Evolutionary conservation across 92 coral and sea anemone genomes (phyloP), one percentile per base, ranked within the genome.

Genomic region (Epizoanthus fatuus): DNA sequence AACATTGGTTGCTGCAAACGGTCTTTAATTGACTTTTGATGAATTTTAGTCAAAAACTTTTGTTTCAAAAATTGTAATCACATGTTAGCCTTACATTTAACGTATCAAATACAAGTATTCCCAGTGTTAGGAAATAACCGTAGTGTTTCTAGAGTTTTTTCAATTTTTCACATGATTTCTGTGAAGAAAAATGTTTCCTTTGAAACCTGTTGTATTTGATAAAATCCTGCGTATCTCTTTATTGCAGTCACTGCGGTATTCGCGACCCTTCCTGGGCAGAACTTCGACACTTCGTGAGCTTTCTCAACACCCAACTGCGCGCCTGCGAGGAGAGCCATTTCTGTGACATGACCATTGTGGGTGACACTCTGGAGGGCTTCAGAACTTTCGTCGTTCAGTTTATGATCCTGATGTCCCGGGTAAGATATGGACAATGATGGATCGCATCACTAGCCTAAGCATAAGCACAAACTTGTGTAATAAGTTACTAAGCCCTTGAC

Each of bases 261-360:
- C 75, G 49, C 37, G 96, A 96, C 53, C 98, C 98, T 9, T 92
- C 98, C 62, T 96, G 98, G 98, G 94, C 98, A 13, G 98, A 96
- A 68, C 81, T 96, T 22, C 90, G 91, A 4, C 94, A 94, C 76
- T 96, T 96, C 75, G 93, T 96, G 32, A 89, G 85, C 81, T 96
- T 96, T 58, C 90, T 96, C 10, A 94, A 92, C 93, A 42, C 90
- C n/a, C 98, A 96, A 92, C 92, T 96, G 37, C 90, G 84, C 0
- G 92, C 94, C 66, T 96, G 96, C 60, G 98, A 96, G 69, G 92
- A 86, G 7, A 96, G 98, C 79, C 64, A 72, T 29, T 96, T 92
- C 78, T 96, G 98, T 81, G 40, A 92, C 84, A 90, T 87, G 87
- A 89, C 84, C 15, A 79, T 84, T 25, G 96, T 90, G 0, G 96